A percentile compares a stretch with the other conserved stretches of the same genome.
Conservation (phyloP, 2,888 invertebrate genomes). For the Netelia virgata region DNA sequence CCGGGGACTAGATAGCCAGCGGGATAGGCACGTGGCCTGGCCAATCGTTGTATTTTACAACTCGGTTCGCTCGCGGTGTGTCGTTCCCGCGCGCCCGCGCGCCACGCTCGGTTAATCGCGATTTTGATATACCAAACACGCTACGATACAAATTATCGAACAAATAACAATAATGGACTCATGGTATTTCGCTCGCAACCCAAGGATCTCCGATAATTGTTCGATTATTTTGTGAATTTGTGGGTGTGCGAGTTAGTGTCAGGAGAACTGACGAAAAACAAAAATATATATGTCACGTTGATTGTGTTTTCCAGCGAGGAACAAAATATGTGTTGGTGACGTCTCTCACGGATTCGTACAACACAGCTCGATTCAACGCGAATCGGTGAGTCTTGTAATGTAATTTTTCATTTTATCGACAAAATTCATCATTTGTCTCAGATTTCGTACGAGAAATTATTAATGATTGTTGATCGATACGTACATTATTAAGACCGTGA, state of each 20-base stretch:
- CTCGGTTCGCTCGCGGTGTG: conserved; percentile 25
- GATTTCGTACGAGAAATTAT: too few species aligned
- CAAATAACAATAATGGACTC: not conserved
- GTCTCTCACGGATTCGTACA: conserved; percentile 34
- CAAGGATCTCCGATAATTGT: not conserved
- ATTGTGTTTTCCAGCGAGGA: too few species aligned
- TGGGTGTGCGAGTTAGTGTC: not conserved
- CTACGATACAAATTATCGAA: not conserved
- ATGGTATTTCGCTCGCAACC: not conserved
- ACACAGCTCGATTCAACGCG: conserved; percentile 5
- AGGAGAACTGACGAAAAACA: not conserved
- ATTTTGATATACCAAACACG: not conserved
- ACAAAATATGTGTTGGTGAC: conserved; percentile 35
- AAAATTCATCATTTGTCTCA: too few species aligned
- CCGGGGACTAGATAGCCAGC: conserved; percentile 42
- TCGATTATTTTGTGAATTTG: not conserved
- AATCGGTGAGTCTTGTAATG: conserved; percentile 36
- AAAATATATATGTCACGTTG: not conserved
- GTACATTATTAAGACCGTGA: not conserved
- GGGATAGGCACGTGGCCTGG: conserved; percentile 60
- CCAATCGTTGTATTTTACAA: conserved; percentile 57
- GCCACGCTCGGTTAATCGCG: conserved; percentile 1
- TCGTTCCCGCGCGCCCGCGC: conserved; percentile 8
- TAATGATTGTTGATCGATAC: too few species aligned
- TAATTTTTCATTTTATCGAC: not conserved